Conservation (phyloP, 2,888 invertebrate genomes). For the Sminthurides aquaticus region DNA sequence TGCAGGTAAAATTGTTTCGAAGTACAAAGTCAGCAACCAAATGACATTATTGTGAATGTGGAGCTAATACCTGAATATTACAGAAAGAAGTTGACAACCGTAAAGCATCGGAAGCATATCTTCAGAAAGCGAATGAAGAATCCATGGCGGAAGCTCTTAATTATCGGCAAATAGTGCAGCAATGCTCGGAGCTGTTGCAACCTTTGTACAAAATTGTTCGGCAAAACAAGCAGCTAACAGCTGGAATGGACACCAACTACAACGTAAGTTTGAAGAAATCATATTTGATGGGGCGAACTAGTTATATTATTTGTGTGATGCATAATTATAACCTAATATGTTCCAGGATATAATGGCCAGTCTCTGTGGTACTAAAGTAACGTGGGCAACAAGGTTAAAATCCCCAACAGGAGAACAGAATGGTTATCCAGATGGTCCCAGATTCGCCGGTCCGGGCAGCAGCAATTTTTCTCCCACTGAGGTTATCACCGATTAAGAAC, state of each 20-base stretch:
- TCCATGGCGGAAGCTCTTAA: conserved; percentile 12
- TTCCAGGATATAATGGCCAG: conserved; percentile 15
- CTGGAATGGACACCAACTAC: conserved; percentile 19
- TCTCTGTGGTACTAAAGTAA: conserved; percentile 14
- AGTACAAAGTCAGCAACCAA: too few species aligned
- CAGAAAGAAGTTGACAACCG: conserved; percentile 9
- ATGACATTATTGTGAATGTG: too few species aligned
- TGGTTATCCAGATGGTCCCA: not conserved
- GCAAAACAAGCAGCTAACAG: conserved; percentile 21
- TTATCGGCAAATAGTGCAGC: conserved; percentile 7
- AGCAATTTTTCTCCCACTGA: not conserved
- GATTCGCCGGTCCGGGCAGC: not conserved
- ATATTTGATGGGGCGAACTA: too few species aligned
- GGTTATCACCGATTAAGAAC: not conserved
- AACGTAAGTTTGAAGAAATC: conserved; percentile 20
- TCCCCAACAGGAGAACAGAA: not conserved
- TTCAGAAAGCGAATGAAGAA: conserved; percentile 4
- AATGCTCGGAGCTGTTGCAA: conserved; percentile 17
- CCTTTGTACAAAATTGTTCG: conserved; percentile 19
- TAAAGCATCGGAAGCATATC: conserved; percentile 8
- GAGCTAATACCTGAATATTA: too few species aligned
- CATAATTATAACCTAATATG: not conserved
- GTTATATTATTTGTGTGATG: too few species aligned
- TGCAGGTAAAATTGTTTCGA: conserved; percentile 19
- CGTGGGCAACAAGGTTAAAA: conserved; percentile 1